phyloP scores from a whole-genome alignment of 2,797 vertebrate species.

The Tenualosa ilisha region DNA sequence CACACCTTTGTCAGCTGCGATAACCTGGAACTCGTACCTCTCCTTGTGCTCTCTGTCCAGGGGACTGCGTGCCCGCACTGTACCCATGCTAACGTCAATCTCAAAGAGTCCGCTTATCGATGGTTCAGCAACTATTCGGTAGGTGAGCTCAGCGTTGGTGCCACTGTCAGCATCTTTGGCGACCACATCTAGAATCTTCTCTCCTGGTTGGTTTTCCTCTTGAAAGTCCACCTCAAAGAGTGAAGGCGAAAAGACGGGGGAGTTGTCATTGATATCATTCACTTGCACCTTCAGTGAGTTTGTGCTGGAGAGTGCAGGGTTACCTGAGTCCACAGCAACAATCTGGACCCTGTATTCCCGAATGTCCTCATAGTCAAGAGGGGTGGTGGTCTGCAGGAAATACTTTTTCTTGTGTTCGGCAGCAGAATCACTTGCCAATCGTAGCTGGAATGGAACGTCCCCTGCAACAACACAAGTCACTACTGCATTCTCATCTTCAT shows the following conservation, averaged over 20 bases:
- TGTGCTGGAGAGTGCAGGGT: slow-evolving; percentile 95
- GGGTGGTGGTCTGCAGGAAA: slow-evolving; percentile 95
- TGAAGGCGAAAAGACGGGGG: slow-evolving; percentile 91
- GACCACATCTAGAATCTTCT: slow-evolving; percentile 88
- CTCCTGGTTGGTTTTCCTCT: slow-evolving; percentile 91
- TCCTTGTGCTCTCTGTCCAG: slow-evolving; percentile 94
- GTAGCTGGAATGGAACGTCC: slow-evolving; percentile 94
- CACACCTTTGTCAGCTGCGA: slow-evolving; percentile 91
- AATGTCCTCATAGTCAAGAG: slow-evolving; percentile 89
- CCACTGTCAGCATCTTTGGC: slow-evolving; percentile 94
- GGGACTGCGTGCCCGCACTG: slow-evolving; percentile 88
- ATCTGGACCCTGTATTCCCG: slow-evolving; percentile 94
- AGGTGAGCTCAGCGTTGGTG: slow-evolving; percentile 90
- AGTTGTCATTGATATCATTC: slow-evolving; percentile 94
- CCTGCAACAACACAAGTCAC: slow-evolving; percentile 97
- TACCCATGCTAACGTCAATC: slow-evolving; percentile 89
- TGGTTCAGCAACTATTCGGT: slow-evolving; percentile 86
- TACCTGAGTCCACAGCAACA: slow-evolving; percentile 95
- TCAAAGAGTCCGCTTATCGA: slow-evolving; percentile 90
- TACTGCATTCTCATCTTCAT: slow-evolving; percentile 95
- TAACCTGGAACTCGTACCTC: slow-evolving; percentile 90
- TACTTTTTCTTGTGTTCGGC: slow-evolving; percentile 98
- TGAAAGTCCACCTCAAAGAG: slow-evolving; percentile 91
- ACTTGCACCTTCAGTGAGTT: slow-evolving; percentile 97
- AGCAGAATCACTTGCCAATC: slow-evolving; percentile 91